Evolutionary conservation across 1,140 invertebrate genomes (phyloP), one percentile per base, ranked within the genome.

Genomic region (Rhyzopertha dominica): DNA sequence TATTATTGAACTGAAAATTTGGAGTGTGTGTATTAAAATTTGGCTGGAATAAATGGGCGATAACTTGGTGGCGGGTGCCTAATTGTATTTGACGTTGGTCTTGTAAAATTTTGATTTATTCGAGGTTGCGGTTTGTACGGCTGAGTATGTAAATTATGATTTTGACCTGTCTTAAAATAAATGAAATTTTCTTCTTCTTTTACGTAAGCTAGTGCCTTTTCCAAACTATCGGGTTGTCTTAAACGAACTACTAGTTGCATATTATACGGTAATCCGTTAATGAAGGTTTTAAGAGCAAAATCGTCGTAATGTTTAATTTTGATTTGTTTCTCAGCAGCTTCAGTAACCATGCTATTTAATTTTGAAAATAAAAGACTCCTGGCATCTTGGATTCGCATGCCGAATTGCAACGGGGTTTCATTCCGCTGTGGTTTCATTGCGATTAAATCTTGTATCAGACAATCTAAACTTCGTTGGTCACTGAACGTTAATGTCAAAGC

Each of bases 401-500:
- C 51, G 43, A 56, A 54, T 24, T 42, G 32, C 32, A 38, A 34
- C 8, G 42, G 38, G 4, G 12, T 37, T 51, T 54, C 45, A 37
- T 42, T 46, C 49, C 52, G 54, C 13, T 34, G 24, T 5, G 49
- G 42, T 45, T 35, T 38, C 29, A 54, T 35, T 20, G 38, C 35
- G 20, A 57, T 37, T 12, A 54, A 25, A 36, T 57, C 52, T 41
- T 54, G 45, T 23, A 48, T 36, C 29, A 57, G 26, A 39, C 54
- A 57, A 43, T 54, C 49, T 25, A 49, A 18, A 14, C 47, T 48
- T 34, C 51, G 31, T 45, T 57, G 54, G 43, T 54, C 44, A 10
- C 44, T 18, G 31, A 54, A 51, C 35, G 26, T 54, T n/a, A 47
- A 17, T 23, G 26, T 37, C 23, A 56, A 18, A 1, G 25, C 36